Evolutionary conservation across 2,888 invertebrate genomes (phyloP), one percentile per base, ranked within the genome.

Genomic region (Endomychus coccineus): DNA sequence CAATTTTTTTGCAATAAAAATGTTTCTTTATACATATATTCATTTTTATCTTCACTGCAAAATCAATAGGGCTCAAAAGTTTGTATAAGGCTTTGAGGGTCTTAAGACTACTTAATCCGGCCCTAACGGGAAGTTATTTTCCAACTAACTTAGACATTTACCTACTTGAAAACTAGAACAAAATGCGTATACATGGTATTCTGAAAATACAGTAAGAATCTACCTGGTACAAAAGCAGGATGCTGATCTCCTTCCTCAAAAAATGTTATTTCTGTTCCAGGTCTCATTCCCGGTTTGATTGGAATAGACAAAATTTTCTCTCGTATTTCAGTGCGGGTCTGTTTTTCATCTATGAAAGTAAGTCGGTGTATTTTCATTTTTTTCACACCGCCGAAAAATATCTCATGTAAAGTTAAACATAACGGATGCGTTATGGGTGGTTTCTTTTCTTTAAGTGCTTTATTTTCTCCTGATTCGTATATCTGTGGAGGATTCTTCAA

Each of bases 221-320:
- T 53, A 71, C 75, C 73, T 42, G 83, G 78, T 46, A 80, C 78
- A 51, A 76, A 75, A 2, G 78, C 78, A 0, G 83, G 80, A 15
- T 78, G 78, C 51, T 84, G 81, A 61, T 90, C 87, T 0, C 88
- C 88, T 62, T 84, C 84, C 53, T 83, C 81, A 21, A 77, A 77
- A 56, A 87, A 88, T 42, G 71, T 68, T 29, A 83, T 78, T 55
- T 79, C 77, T 1, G 85, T 83, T 7, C 80, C 82, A 0, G 78
- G 69, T 34, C 77, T 76, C 33, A 83, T 75, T 0, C 89, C 89
- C 0, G 83, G 82, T 44, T 77, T 77, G 32, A 89, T 78, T 1
- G 79, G 77, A 36, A 89, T 75, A 5, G 77, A 78, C 2, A 89
- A 65, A 1, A 83, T 79, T 56, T 83, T 85, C 56, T 87, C 85